phyloP scores from a whole-genome alignment of 2,888 invertebrate genomes.

The Orgyia antiqua region DNA sequence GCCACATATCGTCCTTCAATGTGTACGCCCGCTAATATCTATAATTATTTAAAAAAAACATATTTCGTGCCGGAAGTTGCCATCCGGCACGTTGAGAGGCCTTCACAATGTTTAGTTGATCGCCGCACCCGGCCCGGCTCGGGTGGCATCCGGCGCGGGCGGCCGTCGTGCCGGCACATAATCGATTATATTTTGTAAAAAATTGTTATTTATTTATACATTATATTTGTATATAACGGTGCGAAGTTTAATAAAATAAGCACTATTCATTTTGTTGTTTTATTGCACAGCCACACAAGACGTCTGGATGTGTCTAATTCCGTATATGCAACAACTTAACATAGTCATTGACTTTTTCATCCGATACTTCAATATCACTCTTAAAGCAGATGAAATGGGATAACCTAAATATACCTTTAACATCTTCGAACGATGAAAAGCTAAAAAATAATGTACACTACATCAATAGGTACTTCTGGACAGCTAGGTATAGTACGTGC shows the following conservation, averaged over 20 bases:
- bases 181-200: conserved; percentile 72
- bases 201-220: conserved; percentile 76
- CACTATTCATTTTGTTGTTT: conserved; percentile 58
- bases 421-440: no score
- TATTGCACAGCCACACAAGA: no score
- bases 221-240: conserved; percentile 75
- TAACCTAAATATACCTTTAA: no score
- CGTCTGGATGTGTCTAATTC: no score
- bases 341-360: no score
- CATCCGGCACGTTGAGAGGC: conserved; percentile 42
- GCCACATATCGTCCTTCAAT: conserved; percentile 30
- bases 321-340: no score
- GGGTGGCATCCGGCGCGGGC: conserved; percentile 13
- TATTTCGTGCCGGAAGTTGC: conserved; percentile 13
- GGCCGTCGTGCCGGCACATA: conserved; percentile 31
- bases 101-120: conserved; percentile 54
- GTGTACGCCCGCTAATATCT: conserved; percentile 18
- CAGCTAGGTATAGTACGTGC: no score
- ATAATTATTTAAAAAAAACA: conserved; percentile 22
- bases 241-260: conserved; percentile 71
- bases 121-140: conserved; percentile 18
- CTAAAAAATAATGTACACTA: no score
- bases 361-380: no score
- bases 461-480: no score
- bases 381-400: no score